phyloP scores from a whole-genome alignment of 2,113 vertebrate genomes.

The Phyllostomus hastatus region DNA sequence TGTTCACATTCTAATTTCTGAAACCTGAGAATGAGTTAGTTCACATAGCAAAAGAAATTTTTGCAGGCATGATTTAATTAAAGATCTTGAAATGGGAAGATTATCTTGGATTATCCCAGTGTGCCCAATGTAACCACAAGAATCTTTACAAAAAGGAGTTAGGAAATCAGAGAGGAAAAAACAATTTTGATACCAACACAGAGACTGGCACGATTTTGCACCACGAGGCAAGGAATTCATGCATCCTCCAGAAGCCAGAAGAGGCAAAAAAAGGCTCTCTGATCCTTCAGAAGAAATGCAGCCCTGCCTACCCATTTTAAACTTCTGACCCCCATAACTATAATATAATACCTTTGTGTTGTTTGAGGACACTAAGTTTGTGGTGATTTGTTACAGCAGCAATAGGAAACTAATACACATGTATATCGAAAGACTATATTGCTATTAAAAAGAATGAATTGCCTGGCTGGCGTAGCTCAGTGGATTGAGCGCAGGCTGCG shows the following conservation, averaged over 20 bases:
- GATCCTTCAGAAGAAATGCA: neutral
- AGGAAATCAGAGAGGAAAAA: neutral
- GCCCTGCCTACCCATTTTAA: neutral
- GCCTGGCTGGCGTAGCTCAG: no score
- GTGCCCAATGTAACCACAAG: neutral
- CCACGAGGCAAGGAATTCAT: neutral
- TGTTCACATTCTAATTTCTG: neutral
- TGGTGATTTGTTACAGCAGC: neutral
- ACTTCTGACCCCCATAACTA: neutral
- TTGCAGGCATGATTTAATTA: neutral
- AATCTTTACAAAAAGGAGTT: neutral
- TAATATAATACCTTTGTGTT: neutral
- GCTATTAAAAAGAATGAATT: neutral
- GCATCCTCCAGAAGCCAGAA: neutral
- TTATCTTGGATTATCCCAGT: neutral
- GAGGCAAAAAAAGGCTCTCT: neutral
- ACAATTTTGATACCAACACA: neutral
- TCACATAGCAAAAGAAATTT: neutral
- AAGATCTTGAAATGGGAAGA: neutral
- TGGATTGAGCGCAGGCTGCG: no score
- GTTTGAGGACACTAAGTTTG: neutral
- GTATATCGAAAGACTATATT: neutral
- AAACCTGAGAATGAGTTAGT: neutral
- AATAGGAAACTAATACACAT: neutral
- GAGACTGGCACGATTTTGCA: neutral